Conservation (phyloP, 37 sponge, comb jelly and placozoan genomes). For the Theonella swinhoei region DNA sequence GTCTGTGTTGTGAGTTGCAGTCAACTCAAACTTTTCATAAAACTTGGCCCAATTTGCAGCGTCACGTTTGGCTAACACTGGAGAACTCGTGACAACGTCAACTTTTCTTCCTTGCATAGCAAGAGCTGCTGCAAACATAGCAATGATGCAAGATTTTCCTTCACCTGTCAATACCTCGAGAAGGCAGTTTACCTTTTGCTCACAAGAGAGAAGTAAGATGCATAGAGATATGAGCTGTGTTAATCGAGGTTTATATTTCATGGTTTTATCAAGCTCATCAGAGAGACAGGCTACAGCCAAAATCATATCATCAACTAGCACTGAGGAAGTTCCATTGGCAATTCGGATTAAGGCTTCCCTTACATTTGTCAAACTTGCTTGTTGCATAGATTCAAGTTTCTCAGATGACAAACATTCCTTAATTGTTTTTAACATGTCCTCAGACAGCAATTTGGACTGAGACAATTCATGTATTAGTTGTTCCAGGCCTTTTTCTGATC, state of each 20-base stretch:
- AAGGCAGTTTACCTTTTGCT: constrained; percentile 12
- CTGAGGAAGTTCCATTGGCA: too few species aligned
- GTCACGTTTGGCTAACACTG: constrained; percentile 22
- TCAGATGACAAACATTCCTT: too few species aligned
- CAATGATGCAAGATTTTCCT: constrained; percentile 45
- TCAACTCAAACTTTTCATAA: constrained; percentile 5
- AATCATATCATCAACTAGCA: too few species aligned
- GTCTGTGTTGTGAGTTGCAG: constrained; percentile 6
- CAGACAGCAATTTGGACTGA: too few species aligned
- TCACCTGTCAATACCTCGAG: constrained; percentile 45
- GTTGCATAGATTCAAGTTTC: too few species aligned
- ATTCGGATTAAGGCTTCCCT: too few species aligned
- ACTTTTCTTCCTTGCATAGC: constrained; percentile 23
- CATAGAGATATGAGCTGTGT: constrained; percentile 25
- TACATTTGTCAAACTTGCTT: too few species aligned
- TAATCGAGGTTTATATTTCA: background rate
- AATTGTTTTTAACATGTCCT: too few species aligned
- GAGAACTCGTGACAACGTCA: constrained; percentile 38
- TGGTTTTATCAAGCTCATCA: too few species aligned
- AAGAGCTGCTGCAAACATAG: constrained; percentile 47
- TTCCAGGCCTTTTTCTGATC: too few species aligned
- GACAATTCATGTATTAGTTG: too few species aligned
- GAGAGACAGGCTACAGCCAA: too few species aligned
- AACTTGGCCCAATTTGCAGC: background rate
- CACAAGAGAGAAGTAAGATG: constrained; percentile 12